Evolutionary conservation across 2,797 vertebrate species (phyloP).

Genomic region (Enteromius anoplus): DNA sequence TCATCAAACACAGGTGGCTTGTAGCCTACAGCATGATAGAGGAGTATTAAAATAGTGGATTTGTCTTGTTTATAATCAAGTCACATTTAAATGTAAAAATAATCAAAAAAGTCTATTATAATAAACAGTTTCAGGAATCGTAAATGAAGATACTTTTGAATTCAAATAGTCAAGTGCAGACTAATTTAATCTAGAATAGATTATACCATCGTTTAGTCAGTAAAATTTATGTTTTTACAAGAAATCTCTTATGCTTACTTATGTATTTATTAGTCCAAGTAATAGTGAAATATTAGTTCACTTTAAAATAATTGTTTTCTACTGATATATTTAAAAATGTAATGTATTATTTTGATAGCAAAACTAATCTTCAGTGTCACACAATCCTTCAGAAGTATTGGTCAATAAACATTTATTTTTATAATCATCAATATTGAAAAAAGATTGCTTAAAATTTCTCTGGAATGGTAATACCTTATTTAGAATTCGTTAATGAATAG

Average conservation of each 20-base stretch:
- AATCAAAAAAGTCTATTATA: neutral
- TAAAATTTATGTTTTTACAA: neutral
- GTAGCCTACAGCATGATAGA: conserved; percentile 58
- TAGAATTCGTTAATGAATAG: neutral
- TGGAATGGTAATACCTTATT: neutral
- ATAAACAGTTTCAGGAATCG: neutral
- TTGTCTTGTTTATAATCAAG: neutral
- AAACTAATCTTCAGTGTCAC: neutral
- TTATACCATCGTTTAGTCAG: neutral
- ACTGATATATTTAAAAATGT: neutral
- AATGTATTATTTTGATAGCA: neutral
- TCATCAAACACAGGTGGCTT: conserved; percentile 66
- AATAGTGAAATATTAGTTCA: neutral
- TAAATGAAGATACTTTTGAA: neutral
- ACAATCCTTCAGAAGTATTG: neutral
- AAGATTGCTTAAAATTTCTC: neutral
- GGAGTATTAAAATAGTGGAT: neutral
- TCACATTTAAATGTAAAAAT: neutral
- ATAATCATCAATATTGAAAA: conserved; percentile 10
- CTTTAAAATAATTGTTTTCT: neutral
- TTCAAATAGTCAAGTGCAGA: neutral
- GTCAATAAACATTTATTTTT: neutral
- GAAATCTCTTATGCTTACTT: neutral
- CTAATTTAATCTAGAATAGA: neutral
- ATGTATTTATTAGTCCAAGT: neutral